Conservation (phyloP, 2,888 invertebrate genomes). For the Drosophila paranaensis region DNA sequence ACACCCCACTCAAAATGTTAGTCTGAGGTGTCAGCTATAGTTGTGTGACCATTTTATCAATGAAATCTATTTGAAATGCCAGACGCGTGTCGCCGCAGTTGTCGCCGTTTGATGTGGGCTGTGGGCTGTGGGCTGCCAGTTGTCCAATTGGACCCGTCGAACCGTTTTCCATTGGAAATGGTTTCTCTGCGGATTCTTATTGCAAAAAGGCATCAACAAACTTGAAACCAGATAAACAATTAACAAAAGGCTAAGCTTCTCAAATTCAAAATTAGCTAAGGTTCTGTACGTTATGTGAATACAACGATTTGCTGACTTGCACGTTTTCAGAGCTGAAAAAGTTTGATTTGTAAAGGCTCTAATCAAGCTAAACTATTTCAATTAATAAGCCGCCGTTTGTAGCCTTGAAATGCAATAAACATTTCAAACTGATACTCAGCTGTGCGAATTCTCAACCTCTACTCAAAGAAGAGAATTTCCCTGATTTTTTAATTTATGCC, state of each 20-base stretch:
- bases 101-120: not conserved
- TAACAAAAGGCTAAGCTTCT: not conserved
- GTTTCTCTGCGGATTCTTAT: slow-evolving; percentile 21
- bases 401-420: slow-evolving; percentile 9
- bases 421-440: not conserved
- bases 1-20: slow-evolving; percentile 27
- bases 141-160: slow-evolving; percentile 5
- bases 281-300: not conserved
- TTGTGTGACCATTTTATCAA: slow-evolving; percentile 56
- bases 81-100: slow-evolving; percentile 37
- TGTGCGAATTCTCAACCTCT: slow-evolving; percentile 1
- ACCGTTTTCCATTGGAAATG: not conserved
- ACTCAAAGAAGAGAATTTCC: not conserved
- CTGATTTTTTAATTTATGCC: not conserved
- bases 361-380: slow-evolving; percentile 26
- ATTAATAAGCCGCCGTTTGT: slow-evolving; percentile 22
- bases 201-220: slow-evolving; percentile 7
- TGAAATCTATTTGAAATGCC: slow-evolving; percentile 45
- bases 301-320: slow-evolving; percentile 3
- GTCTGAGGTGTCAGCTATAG: slow-evolving; percentile 22
- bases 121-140: slow-evolving; percentile 29
- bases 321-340: not conserved
- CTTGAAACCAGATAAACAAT: not conserved
- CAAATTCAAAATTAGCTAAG: not conserved
- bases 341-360: slow-evolving; percentile 7